phyloP scores from a whole-genome alignment of 2,797 vertebrate species.

The Manis pentadactyla region DNA sequence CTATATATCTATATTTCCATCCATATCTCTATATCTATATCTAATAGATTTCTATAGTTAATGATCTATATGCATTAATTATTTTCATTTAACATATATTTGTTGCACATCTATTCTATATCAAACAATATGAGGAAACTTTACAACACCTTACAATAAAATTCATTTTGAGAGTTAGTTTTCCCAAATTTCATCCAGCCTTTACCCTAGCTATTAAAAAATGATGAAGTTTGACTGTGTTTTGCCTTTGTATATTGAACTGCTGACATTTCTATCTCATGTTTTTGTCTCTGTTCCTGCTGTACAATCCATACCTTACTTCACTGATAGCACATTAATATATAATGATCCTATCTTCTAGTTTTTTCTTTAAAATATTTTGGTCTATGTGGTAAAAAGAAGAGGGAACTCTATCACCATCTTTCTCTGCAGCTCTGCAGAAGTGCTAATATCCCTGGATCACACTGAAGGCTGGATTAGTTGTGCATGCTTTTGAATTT shows the following conservation, averaged over 20 bases:
- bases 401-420: not conserved
- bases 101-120: not conserved
- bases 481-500: constrained; percentile 20
- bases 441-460: not conserved
- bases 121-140: not conserved
- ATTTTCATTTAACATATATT: constrained; percentile 6
- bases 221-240: not conserved
- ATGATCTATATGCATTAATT: not conserved
- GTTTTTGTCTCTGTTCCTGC: not conserved
- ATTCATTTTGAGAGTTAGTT: not conserved
- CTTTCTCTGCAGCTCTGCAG: not conserved
- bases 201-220: not conserved
- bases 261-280: not conserved
- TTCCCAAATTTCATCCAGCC: not conserved
- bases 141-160: not conserved
- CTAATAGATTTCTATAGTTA: not conserved
- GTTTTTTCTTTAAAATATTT: constrained; percentile 13
- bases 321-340: not conserved
- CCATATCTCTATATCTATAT: not conserved
- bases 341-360: not conserved
- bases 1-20: not conserved
- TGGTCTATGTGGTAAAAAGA: not conserved
- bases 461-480: not conserved
- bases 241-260: constrained; percentile 10
- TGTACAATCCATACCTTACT: not conserved